Base-by-base conservation (phyloP, 2,113 vertebrate genomes). In the Strigops habroptila region DNA sequence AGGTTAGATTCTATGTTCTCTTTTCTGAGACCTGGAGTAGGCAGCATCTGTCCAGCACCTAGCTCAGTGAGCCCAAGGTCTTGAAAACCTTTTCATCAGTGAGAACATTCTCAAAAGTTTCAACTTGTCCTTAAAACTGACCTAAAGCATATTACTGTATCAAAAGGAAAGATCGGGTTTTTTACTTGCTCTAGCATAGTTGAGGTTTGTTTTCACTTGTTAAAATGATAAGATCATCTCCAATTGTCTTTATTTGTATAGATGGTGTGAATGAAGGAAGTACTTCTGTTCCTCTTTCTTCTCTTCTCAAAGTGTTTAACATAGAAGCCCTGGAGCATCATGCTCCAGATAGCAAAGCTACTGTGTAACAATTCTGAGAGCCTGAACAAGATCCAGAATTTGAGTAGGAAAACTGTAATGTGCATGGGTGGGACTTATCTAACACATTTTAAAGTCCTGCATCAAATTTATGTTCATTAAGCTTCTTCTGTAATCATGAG, bases 131-230 rank as follows among this genome's bases (percentile, higher is more conserved):
- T 78, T 55, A 60, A 88, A 88, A 35, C 33, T 74, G 21, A 18
- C 76, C 75, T 85, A 59, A 71, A 91, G 70, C 49, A n/a, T 57
- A 53, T 52, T 82, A 31, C n/a, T 91, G 13, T 60, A 78, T 92
- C 53, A 90, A 82, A 92, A 82, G 15, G 41, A 44, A 91, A 73
- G 33, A 80, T 1, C 35, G 4, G 3, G 0, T 85, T 63, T 68
- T 85, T 77, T 28, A 75, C 16, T 70, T 90, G 53, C 51, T 83
- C 4, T 90, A 74, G n/a, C 65, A 49, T 78, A 83, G 41, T 8
- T 91, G 82, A 95, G 75, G 70, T 80, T 83, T 95, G 70, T 93
- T 96, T 92, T 82, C 52, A 80, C 82, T 85, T 82, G 71, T 87
- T 93, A 67, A 88, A 88, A 63, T 80, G 63, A 88, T 94, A 93